These are phyloP conservation scores for Triops cancriformis DNA, from an alignment of 1,140 invertebrate species.

Conservation along the genomic window DNA sequence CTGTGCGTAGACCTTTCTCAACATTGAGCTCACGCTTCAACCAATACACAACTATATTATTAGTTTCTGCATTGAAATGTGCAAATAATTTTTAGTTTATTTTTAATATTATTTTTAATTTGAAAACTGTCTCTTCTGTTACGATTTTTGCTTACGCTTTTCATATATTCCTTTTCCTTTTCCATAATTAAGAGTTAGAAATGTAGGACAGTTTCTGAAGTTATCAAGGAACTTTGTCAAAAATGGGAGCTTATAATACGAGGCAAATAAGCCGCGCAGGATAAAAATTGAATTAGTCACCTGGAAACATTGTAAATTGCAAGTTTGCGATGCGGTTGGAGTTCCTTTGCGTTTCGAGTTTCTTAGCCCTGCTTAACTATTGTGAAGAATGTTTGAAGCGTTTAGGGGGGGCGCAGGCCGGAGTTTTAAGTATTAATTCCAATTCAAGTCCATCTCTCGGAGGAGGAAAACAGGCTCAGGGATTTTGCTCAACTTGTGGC, in stretches of 20 bases:
- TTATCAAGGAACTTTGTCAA: no score
- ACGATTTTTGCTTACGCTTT: no score
- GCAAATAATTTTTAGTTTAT: no score
- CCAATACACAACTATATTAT: no score
- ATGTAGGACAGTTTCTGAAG: no score
- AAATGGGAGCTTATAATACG: neutral
- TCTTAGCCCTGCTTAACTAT: neutral
- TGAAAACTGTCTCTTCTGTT: no score
- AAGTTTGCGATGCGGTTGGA: neutral
- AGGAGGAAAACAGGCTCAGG: neutral
- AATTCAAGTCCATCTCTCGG: neutral
- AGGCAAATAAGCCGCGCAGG: neutral
- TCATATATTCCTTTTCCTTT: no score
- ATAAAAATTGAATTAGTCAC: neutral
- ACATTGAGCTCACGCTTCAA: no score
- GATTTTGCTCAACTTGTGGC: neutral
- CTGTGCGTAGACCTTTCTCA: no score
- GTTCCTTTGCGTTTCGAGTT: slow-evolving; percentile 7
- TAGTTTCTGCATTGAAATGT: no score
- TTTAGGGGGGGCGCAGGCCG: neutral
- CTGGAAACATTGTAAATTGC: neutral
- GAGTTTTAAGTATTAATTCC: neutral
- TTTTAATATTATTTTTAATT: no score
- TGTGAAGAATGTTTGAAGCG: neutral
- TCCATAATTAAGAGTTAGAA: no score